These are phyloP conservation scores for Etia nguti DNA, from an alignment of 2,113 vertebrate genomes.

Conservation along the genomic window DNA sequence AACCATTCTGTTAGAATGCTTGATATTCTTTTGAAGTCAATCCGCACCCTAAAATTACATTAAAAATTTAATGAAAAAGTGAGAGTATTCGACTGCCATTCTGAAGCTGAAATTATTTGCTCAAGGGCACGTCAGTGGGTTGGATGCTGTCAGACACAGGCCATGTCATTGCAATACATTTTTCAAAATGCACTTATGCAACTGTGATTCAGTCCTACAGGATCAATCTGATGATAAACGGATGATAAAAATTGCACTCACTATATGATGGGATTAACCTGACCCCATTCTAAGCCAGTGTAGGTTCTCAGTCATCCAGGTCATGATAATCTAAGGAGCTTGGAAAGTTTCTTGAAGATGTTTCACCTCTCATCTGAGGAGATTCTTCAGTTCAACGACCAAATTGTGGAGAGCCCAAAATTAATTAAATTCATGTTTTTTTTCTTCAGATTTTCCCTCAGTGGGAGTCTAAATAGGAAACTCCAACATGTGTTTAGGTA, in stretches of 20 bases:
- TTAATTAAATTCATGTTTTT: background rate
- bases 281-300: background rate
- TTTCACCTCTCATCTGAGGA: background rate
- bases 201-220: fast-evolving
- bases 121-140: background rate
- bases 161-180: background rate
- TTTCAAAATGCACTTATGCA: background rate
- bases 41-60: background rate
- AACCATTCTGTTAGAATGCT: background rate
- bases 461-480: background rate
- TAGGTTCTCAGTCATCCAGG: background rate
- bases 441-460: background rate
- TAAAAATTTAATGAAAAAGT: background rate
- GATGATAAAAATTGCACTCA: background rate
- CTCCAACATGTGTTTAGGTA: background rate
- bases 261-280: background rate
- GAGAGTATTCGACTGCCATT: background rate
- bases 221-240: background rate
- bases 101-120: background rate
- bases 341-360: background rate
- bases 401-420: background rate
- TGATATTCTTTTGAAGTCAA: background rate
- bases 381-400: background rate
- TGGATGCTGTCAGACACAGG: background rate
- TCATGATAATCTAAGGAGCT: background rate